Conservation (phyloP, 2,797 vertebrate genomes). For the Ceryle rudis region DNA sequence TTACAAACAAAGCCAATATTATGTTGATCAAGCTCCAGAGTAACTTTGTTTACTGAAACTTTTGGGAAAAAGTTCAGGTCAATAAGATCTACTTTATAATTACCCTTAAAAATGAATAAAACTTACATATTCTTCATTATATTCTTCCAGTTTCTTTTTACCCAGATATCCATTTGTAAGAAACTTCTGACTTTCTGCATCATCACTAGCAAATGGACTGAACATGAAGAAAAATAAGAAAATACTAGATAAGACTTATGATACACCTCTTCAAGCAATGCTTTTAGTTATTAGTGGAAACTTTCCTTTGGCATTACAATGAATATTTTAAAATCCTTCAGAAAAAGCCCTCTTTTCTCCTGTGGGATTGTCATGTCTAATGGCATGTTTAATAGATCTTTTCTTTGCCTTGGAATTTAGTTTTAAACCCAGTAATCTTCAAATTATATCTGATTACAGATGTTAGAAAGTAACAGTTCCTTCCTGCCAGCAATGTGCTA, state of each 20-base stretch:
- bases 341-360: accelerated
- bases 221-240: constrained; percentile 25
- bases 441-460: neutral
- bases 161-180: constrained; percentile 89
- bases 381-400: neutral
- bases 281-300: neutral
- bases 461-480: neutral
- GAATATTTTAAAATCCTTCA: neutral
- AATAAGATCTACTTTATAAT: neutral
- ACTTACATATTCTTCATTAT: constrained; percentile 93
- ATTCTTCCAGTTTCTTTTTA: constrained; percentile 90
- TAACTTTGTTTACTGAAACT: constrained; percentile 3
- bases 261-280: neutral
- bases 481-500: neutral
- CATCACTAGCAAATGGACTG: constrained; percentile 87
- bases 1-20: constrained; percentile 16
- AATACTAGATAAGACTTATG: neutral
- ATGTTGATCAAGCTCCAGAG: constrained; percentile 17
- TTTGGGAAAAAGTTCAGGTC: constrained; percentile 7
- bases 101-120: constrained; percentile 13
- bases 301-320: neutral
- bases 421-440: neutral
- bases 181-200: constrained; percentile 92
- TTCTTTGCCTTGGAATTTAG: constrained; percentile 6
- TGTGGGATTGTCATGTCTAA: neutral